phyloP scores from a whole-genome alignment of 2,888 invertebrate species.

The Apoda limacodes region DNA sequence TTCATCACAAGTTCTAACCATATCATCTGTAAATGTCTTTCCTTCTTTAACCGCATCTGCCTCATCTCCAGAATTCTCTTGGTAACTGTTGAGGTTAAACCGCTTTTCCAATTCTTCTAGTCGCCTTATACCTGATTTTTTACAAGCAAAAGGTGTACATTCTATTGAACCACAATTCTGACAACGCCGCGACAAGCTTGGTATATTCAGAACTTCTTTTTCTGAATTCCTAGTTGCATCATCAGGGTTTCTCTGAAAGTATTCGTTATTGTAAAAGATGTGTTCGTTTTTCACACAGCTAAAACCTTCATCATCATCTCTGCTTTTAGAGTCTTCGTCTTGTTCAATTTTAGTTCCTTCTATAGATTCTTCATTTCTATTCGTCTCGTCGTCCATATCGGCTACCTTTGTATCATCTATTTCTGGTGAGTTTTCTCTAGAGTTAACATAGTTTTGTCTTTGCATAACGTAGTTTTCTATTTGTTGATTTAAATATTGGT shows the following conservation, averaged over 20 bases:
- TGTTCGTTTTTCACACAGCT: conserved; percentile 41
- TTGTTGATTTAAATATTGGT: conserved; percentile 67
- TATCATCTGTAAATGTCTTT: conserved; percentile 42
- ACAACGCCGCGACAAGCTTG: conserved; percentile 52
- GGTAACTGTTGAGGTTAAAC: conserved; percentile 45
- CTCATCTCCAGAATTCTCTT: conserved; percentile 55
- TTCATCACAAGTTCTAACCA: conserved; percentile 53
- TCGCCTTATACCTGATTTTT: conserved; percentile 51
- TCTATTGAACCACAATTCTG: conserved; percentile 68
- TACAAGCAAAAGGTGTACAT: conserved; percentile 63
- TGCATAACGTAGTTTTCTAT: conserved; percentile 51
- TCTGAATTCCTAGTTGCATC: conserved; percentile 26
- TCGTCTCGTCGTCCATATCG: conserved; percentile 35
- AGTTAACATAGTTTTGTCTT: conserved; percentile 39
- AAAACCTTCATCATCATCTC: conserved; percentile 38
- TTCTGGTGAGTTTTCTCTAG: conserved; percentile 51
- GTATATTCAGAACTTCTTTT: conserved; percentile 54
- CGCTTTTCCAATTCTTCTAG: conserved; percentile 56
- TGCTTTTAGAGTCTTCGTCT: conserved; percentile 51
- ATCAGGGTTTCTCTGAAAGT: conserved; percentile 34
- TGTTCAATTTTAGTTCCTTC: conserved; percentile 37
- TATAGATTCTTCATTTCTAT: conserved; percentile 29
- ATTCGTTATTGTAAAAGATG: conserved; percentile 40
- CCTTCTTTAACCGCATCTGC: conserved; percentile 32
- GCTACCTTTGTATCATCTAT: conserved; percentile 38